Conservation (phyloP, 2,797 vertebrate genomes). For the Pseudomugil gertrudae region DNA sequence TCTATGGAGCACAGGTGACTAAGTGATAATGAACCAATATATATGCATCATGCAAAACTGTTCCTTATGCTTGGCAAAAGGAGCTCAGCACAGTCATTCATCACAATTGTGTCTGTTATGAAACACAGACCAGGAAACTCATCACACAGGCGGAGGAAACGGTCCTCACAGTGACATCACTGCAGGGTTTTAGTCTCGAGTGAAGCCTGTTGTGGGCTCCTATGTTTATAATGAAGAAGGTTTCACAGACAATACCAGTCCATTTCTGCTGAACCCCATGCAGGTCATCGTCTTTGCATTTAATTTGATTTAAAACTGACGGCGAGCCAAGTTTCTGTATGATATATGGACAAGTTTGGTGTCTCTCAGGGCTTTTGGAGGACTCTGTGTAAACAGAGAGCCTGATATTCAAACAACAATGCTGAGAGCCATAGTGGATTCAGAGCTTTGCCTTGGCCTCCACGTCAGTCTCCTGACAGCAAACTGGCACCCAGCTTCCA, state of each 20-base stretch:
- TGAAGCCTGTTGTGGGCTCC: conserved; percentile 20
- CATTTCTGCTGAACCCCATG: conserved; percentile 39
- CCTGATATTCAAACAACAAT: conserved; percentile 68
- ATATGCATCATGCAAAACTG: conserved; percentile 79
- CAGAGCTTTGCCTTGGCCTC: conserved; percentile 67
- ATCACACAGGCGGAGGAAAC: conserved; percentile 10
- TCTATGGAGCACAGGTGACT: conserved; percentile 76
- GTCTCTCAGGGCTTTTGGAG: conserved; percentile 59
- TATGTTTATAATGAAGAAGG: conserved; percentile 52
- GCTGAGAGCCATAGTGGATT: conserved; percentile 60
- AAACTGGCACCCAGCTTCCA: conserved; percentile 59
- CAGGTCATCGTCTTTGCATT: conserved; percentile 62
- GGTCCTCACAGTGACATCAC: conserved; percentile 51
- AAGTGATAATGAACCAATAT: conserved; percentile 83
- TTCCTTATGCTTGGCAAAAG: conserved; percentile 61
- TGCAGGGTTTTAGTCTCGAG: conserved; percentile 17
- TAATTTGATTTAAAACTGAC: conserved; percentile 67
- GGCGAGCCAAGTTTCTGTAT: conserved; percentile 59
- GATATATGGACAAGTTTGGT: conserved; percentile 43
- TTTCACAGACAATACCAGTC: conserved; percentile 34
- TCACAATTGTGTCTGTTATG: conserved; percentile 61
- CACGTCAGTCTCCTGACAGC: conserved; percentile 64
- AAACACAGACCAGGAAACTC: conserved; percentile 43
- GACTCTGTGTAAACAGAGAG: conserved; percentile 69
- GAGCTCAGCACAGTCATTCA: conserved; percentile 58